These are phyloP conservation scores for Lochmaea crataegi DNA, from an alignment of 2,888 invertebrate genomes.

Conservation along the genomic window DNA sequence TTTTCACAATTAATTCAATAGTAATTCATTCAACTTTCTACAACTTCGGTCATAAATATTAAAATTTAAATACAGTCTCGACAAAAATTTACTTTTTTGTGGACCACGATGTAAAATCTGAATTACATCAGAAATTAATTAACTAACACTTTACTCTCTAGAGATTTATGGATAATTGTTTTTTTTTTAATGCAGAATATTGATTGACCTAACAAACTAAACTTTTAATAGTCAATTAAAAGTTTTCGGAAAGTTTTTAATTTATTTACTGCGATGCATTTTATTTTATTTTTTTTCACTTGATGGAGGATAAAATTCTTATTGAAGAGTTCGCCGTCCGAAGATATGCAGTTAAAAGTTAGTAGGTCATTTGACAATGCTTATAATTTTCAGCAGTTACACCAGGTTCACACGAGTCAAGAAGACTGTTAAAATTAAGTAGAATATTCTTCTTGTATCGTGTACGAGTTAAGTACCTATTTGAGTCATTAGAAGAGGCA, in stretches of 20 bases:
- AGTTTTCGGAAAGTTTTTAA: slow-evolving; percentile 18
- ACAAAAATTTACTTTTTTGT: neutral
- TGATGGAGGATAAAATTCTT: neutral
- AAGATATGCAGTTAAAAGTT: neutral
- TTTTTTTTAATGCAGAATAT: slow-evolving; percentile 13
- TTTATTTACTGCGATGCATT: slow-evolving; percentile 14
- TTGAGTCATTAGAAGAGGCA: no score
- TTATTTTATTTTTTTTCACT: slow-evolving; percentile 7
- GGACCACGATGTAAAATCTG: neutral
- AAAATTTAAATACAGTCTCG: no score
- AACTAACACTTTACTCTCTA: neutral
- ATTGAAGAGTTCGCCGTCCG: neutral
- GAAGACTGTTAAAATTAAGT: no score
- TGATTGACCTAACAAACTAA: slow-evolving; percentile 17
- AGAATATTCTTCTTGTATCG: no score
- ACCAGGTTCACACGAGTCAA: no score
- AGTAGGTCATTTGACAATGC: no score
- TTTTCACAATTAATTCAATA: neutral
- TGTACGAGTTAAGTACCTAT: no score
- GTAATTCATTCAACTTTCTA: neutral
- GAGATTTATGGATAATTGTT: slow-evolving; percentile 8
- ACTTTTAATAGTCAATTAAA: slow-evolving; percentile 32
- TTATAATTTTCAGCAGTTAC: no score
- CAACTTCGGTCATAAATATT: no score
- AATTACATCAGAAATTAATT: neutral